Conservation (phyloP, 2,888 invertebrate species). For the Rhingia rostrata region DNA sequence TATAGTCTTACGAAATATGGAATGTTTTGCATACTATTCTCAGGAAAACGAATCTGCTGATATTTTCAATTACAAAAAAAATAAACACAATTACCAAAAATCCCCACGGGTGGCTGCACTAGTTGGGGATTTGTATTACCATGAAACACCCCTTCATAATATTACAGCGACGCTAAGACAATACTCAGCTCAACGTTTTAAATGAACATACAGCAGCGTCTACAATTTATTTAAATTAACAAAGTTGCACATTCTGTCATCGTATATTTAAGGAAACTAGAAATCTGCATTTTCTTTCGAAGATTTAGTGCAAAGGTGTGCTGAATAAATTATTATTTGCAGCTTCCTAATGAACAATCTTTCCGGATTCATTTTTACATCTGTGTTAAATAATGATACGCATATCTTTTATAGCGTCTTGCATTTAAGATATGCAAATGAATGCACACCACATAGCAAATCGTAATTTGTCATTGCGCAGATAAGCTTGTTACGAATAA, state of each 20-base stretch:
- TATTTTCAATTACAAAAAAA: too few species aligned
- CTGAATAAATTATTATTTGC: conserved; percentile 63
- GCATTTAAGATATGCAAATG: conserved; percentile 65
- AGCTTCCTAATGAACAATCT: conserved; percentile 50
- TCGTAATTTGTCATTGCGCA: conserved; percentile 69
- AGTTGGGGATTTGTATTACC: too few species aligned
- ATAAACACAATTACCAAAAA: too few species aligned
- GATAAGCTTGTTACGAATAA: conserved; percentile 67
- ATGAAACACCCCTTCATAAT: too few species aligned
- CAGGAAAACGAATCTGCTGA: too few species aligned
- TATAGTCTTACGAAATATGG: too few species aligned
- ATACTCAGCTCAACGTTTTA: too few species aligned
- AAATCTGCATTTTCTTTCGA: conserved; percentile 6
- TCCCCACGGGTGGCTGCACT: too few species aligned
- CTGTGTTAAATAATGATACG: conserved; percentile 30
- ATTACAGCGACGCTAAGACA: too few species aligned
- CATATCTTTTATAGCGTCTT: conserved; percentile 52
- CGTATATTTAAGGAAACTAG: conserved; percentile 30
- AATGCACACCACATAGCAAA: conserved; percentile 64
- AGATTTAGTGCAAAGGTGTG: conserved; percentile 51
- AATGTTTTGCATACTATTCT: too few species aligned
- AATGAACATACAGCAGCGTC: neutral
- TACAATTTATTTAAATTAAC: neutral
- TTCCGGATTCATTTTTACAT: conserved; percentile 39
- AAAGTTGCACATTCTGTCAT: conserved; percentile 44